Evolutionary conservation across 1,140 invertebrate species (phyloP).

Genomic region (Sycophaga agraensis): DNA sequence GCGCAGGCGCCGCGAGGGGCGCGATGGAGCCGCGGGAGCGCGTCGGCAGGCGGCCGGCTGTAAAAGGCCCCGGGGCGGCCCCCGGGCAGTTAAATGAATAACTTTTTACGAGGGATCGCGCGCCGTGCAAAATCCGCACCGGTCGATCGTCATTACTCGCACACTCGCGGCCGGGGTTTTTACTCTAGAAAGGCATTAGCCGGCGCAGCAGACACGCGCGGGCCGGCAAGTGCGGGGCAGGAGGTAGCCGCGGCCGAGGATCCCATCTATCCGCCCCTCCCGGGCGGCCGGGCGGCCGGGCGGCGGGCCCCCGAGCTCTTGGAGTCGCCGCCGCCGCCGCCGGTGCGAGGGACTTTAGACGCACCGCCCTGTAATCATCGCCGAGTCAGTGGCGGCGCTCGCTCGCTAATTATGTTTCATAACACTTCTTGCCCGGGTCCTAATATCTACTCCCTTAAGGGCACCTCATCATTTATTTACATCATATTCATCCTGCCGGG

Average conservation of each 20-base stretch:
- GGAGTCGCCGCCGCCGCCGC: slow-evolving; percentile 4
- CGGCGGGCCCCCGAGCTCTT: too few relatives aligned
- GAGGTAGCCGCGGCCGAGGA: slow-evolving; percentile 26
- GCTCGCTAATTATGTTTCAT: slow-evolving; percentile 55
- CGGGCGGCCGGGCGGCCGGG: too few relatives aligned
- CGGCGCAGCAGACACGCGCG: background rate
- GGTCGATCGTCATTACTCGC: slow-evolving; percentile 6
- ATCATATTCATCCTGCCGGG: slow-evolving; percentile 49
- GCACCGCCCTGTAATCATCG: slow-evolving; percentile 56
- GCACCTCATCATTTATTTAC: slow-evolving; percentile 55
- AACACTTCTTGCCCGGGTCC: slow-evolving; percentile 52
- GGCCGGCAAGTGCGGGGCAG: background rate
- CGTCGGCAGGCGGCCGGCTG: too few relatives aligned
- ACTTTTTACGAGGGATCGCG: slow-evolving; percentile 20
- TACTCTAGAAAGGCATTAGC: slow-evolving; percentile 1
- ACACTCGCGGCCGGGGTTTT: background rate
- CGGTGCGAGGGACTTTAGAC: slow-evolving; percentile 41
- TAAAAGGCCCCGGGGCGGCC: background rate
- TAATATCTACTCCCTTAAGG: slow-evolving; percentile 48
- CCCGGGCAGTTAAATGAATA: slow-evolving; percentile 23
- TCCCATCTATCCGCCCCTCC: slow-evolving; percentile 41
- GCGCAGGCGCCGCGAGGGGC: too few relatives aligned
- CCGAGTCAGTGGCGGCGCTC: slow-evolving; percentile 49
- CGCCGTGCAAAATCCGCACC: slow-evolving; percentile 2
- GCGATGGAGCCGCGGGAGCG: too few relatives aligned